A percentile compares a stretch with the other conserved stretches of the same genome.
These are phyloP conservation scores for Lumbricus terrestris DNA, from an alignment of 2,888 invertebrate genomes.

Conservation along the genomic window DNA sequence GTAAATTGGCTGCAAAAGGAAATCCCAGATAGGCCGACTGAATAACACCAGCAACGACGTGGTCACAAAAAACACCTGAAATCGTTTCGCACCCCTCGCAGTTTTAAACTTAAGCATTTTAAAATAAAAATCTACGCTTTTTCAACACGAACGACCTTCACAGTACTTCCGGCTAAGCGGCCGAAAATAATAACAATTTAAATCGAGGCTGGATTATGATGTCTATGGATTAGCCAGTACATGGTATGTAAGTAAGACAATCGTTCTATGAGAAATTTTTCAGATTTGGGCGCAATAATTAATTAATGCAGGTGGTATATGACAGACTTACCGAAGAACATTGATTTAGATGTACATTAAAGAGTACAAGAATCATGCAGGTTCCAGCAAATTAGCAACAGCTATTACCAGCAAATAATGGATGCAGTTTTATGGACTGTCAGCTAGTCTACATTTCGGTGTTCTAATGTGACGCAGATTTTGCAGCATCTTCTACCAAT, in stretches of 20 bases:
- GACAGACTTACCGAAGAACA: no score
- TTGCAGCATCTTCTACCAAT: no score
- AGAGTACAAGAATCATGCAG: no score
- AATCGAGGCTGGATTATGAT: not conserved
- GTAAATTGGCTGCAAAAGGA: not conserved
- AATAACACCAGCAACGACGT: conserved; percentile 21
- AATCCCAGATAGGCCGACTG: conserved; percentile 18
- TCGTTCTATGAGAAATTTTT: not conserved
- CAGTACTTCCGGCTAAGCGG: not conserved
- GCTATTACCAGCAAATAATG: no score
- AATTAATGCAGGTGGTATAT: no score
- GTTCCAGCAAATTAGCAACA: no score
- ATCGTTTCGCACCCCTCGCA: conserved; percentile 18
- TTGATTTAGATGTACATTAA: no score
- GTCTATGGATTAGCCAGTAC: not conserved
- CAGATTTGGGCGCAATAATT: no score
- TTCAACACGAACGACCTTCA: not conserved
- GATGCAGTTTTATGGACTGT: no score
- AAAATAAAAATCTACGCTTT: not conserved
- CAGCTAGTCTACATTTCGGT: no score
- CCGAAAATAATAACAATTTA: not conserved
- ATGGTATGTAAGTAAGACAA: not conserved
- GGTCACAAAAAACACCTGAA: conserved; percentile 6
- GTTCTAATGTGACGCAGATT: no score
- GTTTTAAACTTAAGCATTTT: conserved; percentile 21